A percentile compares a stretch with the other conserved stretches of the same genome.
Evolutionary conservation across 2,797 vertebrate genomes (phyloP).

Genomic region (Sarcophilus harrisii): DNA sequence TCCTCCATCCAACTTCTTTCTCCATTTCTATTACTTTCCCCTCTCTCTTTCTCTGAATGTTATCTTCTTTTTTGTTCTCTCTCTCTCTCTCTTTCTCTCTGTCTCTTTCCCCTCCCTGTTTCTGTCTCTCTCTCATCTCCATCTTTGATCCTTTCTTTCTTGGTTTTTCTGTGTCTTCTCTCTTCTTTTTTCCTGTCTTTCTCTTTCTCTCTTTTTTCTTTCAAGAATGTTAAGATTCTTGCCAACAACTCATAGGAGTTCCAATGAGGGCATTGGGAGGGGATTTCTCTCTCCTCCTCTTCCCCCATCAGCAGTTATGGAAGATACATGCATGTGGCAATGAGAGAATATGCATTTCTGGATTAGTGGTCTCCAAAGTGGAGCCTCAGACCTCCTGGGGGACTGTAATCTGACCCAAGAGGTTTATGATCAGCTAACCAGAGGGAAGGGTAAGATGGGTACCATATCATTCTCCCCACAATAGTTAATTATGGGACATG

Average conservation of each 20-base stretch:
- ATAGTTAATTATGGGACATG: not conserved
- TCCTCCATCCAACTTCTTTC: too few relatives aligned
- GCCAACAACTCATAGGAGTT: not conserved
- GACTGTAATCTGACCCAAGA: not conserved
- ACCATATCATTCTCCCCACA: not conserved
- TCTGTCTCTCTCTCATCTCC: not conserved
- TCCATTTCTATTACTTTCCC: too few relatives aligned
- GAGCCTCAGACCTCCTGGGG: not conserved
- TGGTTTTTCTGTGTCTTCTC: not conserved
- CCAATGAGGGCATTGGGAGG: not conserved
- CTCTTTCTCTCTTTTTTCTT: not conserved
- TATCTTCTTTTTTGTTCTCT: not conserved
- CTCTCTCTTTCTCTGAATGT: too few relatives aligned
- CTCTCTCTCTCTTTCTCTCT: too few relatives aligned
- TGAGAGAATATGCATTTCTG: not conserved
- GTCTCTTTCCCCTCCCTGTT: too few relatives aligned
- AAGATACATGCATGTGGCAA: not conserved
- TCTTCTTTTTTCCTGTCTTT: not conserved
- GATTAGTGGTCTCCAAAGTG: not conserved
- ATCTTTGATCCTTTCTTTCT: not conserved
- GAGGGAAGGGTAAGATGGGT: not conserved
- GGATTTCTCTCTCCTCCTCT: not conserved
- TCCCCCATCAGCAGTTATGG: not conserved
- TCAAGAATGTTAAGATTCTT: not conserved
- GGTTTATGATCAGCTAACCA: not conserved